Evolutionary conservation across 2,797 vertebrate species (phyloP), one percentile per base, ranked within the genome.

Genomic region (Centroberyx gerrardi): DNA sequence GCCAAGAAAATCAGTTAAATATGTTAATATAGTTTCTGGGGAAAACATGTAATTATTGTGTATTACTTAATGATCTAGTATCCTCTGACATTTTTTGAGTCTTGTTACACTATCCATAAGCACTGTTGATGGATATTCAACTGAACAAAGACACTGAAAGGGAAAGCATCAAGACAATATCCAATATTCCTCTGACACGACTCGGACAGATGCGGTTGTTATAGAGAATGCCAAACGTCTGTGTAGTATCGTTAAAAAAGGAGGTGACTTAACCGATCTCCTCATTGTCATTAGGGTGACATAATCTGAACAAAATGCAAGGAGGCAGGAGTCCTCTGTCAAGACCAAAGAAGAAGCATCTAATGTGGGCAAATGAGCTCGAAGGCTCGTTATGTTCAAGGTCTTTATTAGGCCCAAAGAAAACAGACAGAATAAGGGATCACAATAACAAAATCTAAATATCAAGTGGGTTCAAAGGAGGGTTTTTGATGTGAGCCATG

Each of bases 261-360:
- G 59, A 44, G 3, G 61, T 0, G 2, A 59, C 78, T 77, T 52
- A 4, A 51, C 54, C n/a, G 27, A 72, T 82, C 18, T 72, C 12
- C 36, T 62, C 38, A 70, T 67, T 68, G 65, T 49, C 60, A 46
- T 85, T 72, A 62, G 10, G 14, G n/a, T 65, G 78, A 82, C 28
- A 13, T 81, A 48, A 86, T 84, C n/a, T 40, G 60, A 81, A 66
- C 29, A 62, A 76, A 82, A 75, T 13, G 40, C 29, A 22, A 59
- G 10, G 52, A 66, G n/a, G 51, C 29, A 15, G 56, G 15, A 63
- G n/a, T 29, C 5, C 27, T 29, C 38, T 22, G 29, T 64, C 55
- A 31, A 44, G 73, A 59, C 33, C n/a, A 38, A 70, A 55, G 62
- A 65, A 64, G 36, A 52, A 56, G 46, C 42, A 42, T 64, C 56